phyloP scores from a whole-genome alignment of 2,888 invertebrate species.

The Cataglyphis rosenhaueri region DNA sequence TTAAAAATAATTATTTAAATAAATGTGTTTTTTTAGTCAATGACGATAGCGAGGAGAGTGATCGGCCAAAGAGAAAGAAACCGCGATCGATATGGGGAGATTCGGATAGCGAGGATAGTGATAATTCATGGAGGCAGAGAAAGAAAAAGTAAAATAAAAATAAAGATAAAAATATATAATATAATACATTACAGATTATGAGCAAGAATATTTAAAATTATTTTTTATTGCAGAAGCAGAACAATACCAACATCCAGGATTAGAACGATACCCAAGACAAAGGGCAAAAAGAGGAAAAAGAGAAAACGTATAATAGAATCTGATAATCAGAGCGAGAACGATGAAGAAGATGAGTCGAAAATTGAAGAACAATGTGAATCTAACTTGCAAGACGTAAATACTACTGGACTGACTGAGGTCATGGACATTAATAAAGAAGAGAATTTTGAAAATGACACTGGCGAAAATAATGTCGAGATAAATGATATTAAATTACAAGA shows the following conservation, averaged over 20 bases:
- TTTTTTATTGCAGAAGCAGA: conserved; percentile 76
- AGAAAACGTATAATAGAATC: conserved; percentile 84
- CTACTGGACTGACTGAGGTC: conserved; percentile 19
- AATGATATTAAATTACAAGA: conserved; percentile 53
- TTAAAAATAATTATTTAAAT: conserved; percentile 8
- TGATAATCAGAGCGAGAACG: conserved; percentile 84
- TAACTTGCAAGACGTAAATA: conserved; percentile 50
- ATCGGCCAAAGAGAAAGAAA: conserved; percentile 87
- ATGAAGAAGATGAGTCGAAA: conserved; percentile 83
- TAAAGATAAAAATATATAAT: not conserved
- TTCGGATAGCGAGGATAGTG: conserved; percentile 88
- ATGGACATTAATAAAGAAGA: conserved; percentile 54
- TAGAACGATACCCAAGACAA: conserved; percentile 78
- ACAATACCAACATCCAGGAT: conserved; percentile 77
- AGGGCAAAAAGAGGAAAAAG: conserved; percentile 86
- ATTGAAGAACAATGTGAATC: conserved; percentile 87
- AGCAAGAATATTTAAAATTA: not conserved
- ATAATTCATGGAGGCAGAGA: conserved; percentile 87
- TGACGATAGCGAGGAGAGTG: conserved; percentile 87
- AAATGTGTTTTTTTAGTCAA: conserved; percentile 82
- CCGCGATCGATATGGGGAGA: conserved; percentile 87
- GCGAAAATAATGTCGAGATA: conserved; percentile 71
- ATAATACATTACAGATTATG: not conserved
- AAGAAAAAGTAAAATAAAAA: conserved; percentile 84
- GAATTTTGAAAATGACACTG: conserved; percentile 54